Percentiles rank a stretch among this genome's conserved stretches.
phyloP scores from a whole-genome alignment of 2,113 vertebrate genomes.

The Sterrhoptilus dennistouni region DNA sequence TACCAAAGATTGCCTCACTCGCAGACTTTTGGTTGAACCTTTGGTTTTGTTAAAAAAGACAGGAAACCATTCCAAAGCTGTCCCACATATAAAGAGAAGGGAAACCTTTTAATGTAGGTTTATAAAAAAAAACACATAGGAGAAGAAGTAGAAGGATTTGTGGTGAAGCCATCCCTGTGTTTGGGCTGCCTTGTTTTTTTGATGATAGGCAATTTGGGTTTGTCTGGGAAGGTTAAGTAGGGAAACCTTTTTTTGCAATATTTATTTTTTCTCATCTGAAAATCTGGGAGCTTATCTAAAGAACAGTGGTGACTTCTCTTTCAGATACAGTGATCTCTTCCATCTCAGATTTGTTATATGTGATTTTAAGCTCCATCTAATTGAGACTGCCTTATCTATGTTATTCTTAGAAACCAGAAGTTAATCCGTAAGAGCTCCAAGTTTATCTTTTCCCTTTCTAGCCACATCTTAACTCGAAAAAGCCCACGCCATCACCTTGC shows the following conservation, averaged over 20 bases:
- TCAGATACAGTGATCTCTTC: slow-evolving; percentile 13
- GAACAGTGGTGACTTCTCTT: neutral
- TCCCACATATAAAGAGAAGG: neutral
- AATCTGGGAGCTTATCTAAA: slow-evolving; percentile 35
- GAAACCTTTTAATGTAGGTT: neutral
- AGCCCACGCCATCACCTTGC: neutral
- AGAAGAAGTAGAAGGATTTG: neutral
- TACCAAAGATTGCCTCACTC: neutral
- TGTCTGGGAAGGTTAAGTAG: neutral
- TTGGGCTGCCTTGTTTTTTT: neutral
- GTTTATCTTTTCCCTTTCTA: slow-evolving; percentile 55
- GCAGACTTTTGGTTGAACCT: neutral
- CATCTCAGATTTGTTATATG: neutral
- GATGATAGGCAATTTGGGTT: neutral
- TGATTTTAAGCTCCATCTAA: slow-evolving; percentile 49
- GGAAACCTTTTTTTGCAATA: neutral
- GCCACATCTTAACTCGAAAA: neutral
- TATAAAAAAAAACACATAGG: neutral
- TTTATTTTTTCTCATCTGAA: slow-evolving; percentile 39
- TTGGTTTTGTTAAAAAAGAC: neutral
- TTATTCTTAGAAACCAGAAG: slow-evolving; percentile 52
- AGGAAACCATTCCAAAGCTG: neutral
- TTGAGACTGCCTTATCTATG: slow-evolving; percentile 60
- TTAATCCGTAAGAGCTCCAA: slow-evolving; percentile 27
- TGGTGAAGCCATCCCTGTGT: neutral